phyloP scores from a whole-genome alignment of 2,113 vertebrate species.

The Entelurus aequoreus region DNA sequence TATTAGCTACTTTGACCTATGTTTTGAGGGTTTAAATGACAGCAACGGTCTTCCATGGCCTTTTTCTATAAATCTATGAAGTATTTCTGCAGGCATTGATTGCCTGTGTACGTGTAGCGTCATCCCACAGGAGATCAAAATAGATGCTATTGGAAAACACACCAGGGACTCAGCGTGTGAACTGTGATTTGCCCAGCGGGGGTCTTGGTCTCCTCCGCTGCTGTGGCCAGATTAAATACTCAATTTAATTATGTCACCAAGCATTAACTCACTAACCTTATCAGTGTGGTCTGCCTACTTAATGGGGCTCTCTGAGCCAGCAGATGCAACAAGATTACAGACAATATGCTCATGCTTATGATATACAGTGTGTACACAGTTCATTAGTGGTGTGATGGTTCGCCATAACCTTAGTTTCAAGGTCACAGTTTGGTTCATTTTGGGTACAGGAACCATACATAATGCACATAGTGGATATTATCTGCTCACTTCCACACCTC shows the following conservation, averaged over 20 bases:
- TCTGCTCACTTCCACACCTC: no score
- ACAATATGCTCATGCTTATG: conserved; percentile 32
- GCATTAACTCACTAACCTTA: conserved; percentile 59
- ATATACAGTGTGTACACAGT: no score
- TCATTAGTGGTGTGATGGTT: no score
- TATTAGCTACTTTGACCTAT: no score
- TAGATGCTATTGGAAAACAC: conserved; percentile 13
- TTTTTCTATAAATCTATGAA: not conserved
- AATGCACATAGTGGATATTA: no score
- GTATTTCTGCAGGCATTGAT: conserved; percentile 5
- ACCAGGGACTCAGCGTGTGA: conserved; percentile 6
- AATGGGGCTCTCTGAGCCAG: conserved; percentile 43
- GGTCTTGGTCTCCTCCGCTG: conserved; percentile 23
- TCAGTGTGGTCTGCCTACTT: conserved; percentile 47
- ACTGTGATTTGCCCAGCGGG: conserved; percentile 8
- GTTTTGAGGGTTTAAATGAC: no score
- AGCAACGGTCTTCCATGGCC: no score
- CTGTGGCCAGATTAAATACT: conserved; percentile 56
- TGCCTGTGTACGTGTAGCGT: not conserved
- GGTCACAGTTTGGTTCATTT: no score
- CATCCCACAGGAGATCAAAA: conserved; percentile 8
- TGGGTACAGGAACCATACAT: no score
- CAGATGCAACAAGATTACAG: conserved; percentile 48
- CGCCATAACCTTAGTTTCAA: no score
- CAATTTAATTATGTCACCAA: conserved; percentile 60